phyloP scores from a whole-genome alignment of 2,113 vertebrate genomes.

The Ammodytes marinus region DNA sequence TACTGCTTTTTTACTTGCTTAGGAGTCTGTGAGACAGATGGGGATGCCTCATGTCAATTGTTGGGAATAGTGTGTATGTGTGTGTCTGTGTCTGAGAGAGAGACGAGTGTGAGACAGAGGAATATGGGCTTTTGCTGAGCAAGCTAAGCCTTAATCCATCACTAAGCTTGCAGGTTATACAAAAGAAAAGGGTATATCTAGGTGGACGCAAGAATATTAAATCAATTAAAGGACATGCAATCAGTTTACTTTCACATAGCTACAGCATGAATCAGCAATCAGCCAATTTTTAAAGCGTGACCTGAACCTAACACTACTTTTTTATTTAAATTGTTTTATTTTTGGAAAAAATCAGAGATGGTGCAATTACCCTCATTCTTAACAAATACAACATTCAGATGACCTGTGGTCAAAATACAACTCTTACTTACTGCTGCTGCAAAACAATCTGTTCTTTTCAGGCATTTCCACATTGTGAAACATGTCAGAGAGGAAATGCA shows the following conservation, averaged over 20 bases:
- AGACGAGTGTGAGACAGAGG: conserved; percentile 13
- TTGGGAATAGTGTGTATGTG: background rate
- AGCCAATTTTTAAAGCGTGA: background rate
- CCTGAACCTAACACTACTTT: background rate
- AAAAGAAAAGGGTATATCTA: conserved; percentile 19
- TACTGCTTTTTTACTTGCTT: conserved; percentile 55
- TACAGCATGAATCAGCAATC: background rate
- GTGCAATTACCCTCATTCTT: background rate
- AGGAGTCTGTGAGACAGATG: conserved; percentile 56
- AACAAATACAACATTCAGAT: background rate
- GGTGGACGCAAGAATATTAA: background rate
- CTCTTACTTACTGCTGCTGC: background rate
- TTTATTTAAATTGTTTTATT: background rate
- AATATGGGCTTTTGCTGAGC: conserved; percentile 39
- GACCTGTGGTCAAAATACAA: background rate
- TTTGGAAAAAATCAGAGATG: conserved; percentile 2
- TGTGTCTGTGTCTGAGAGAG: background rate
- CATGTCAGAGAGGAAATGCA: background rate
- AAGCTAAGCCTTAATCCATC: conserved; percentile 39
- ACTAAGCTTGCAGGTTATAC: conserved; percentile 30
- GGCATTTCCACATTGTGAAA: background rate
- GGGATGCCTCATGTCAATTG: conserved; percentile 48
- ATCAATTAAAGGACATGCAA: conserved; percentile 18
- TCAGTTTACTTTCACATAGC: conserved; percentile 14
- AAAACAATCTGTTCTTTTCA: background rate